Conservation (phyloP, 2,113 vertebrate genomes). For the Nibea coibor region DNA sequence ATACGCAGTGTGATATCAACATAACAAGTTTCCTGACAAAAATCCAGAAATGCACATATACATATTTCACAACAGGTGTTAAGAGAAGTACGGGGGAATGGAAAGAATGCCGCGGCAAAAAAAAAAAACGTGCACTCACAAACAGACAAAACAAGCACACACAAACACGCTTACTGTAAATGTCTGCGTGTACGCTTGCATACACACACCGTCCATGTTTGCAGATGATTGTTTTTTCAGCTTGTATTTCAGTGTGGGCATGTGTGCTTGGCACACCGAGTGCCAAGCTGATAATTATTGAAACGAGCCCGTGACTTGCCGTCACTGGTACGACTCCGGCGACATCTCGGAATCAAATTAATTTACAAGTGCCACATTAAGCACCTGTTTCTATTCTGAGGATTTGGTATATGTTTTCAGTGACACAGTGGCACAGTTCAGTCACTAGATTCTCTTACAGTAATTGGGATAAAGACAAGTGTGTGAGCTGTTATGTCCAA, state of each 20-base stretch:
- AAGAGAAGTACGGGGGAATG: constrained; percentile 33
- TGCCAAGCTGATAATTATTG: constrained; percentile 58
- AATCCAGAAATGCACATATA: constrained; percentile 75
- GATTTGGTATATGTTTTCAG: constrained; percentile 14
- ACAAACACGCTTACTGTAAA: constrained; percentile 1
- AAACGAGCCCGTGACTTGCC: constrained; percentile 48
- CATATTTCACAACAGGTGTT: constrained; percentile 81
- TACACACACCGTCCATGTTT: constrained; percentile 39
- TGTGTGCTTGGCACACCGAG: constrained; percentile 34
- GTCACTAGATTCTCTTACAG: constrained; percentile 1
- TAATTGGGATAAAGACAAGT: neutral
- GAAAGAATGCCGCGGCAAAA: constrained; percentile 22
- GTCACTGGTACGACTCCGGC: constrained; percentile 40
- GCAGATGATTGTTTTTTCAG: constrained; percentile 59
- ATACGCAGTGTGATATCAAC: constrained; percentile 73
- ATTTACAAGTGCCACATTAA: constrained; percentile 25
- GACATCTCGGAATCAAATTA: constrained; percentile 39
- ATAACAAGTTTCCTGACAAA: constrained; percentile 77
- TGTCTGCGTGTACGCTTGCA: constrained; percentile 17
- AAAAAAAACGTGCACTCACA: constrained; percentile 26
- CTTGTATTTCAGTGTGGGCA: constrained; percentile 52
- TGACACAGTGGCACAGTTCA: neutral
- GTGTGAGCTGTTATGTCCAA: neutral
- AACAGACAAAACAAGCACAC: constrained; percentile 7
- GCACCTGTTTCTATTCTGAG: constrained; percentile 29